These are phyloP conservation scores for Microcebus murinus DNA, from an alignment of 2,113 vertebrate species.

Conservation along the genomic window DNA sequence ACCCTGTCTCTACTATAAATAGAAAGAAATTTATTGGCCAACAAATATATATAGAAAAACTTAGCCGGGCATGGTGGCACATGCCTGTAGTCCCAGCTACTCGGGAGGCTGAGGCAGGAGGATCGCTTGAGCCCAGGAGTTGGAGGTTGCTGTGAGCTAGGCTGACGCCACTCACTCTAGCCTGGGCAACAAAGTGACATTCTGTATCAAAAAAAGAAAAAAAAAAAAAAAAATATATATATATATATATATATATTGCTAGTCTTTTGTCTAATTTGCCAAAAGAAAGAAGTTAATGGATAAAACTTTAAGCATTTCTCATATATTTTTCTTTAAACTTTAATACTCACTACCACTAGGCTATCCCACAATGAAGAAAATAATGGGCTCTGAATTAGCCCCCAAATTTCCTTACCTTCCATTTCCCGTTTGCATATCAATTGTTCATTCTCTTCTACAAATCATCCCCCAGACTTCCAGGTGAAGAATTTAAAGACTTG, in stretches of 20 bases:
- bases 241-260: neutral
- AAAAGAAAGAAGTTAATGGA: neutral
- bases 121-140: too few relatives aligned
- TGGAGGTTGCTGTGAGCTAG: too few relatives aligned
- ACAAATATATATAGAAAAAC: too few relatives aligned
- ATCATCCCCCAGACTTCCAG: neutral
- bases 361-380: conserved; percentile 25
- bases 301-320: conserved; percentile 24
- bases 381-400: neutral
- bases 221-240: too few relatives aligned
- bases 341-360: neutral
- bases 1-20: too few relatives aligned
- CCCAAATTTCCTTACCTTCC: neutral
- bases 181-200: too few relatives aligned
- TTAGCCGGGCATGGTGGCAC: too few relatives aligned
- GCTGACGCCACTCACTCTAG: too few relatives aligned
- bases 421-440: neutral
- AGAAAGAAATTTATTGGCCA: too few relatives aligned
- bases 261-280: neutral
- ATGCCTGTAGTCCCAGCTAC: too few relatives aligned
- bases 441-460: neutral
- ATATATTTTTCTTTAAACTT: neutral
- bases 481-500: conserved; percentile 43
- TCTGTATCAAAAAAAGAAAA: too few relatives aligned
- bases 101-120: too few relatives aligned